phyloP scores from a whole-genome alignment of 1,140 invertebrate species.

The Drosophila tsacasi region DNA sequence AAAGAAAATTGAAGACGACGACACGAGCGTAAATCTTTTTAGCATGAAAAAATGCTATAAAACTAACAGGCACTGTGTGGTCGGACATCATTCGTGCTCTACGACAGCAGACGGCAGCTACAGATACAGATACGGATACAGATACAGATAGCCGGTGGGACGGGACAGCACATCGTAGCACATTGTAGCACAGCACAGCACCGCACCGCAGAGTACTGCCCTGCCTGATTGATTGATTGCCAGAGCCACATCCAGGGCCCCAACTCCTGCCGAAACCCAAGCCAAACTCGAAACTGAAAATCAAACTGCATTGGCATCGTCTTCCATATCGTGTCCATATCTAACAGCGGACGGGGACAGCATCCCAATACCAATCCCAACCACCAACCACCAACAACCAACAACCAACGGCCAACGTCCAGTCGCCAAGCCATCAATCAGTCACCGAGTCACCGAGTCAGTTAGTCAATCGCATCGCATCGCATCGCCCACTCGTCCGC shows the following conservation, averaged over 20 bases:
- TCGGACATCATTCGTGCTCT: constrained; percentile 78
- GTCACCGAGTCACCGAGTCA: constrained; percentile 54
- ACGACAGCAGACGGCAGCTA: constrained; percentile 66
- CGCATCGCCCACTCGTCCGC: constrained; percentile 49
- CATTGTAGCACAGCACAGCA: constrained; percentile 6
- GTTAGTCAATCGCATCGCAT: constrained; percentile 38
- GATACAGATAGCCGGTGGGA: constrained; percentile 24
- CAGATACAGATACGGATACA: constrained; percentile 56
- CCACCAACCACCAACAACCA: constrained; percentile 21
- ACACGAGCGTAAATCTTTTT: constrained; percentile 83
- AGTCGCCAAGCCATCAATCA: constrained; percentile 61
- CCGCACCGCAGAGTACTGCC: neutral
- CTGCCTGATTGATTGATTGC: constrained; percentile 75
- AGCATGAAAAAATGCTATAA: constrained; percentile 85
- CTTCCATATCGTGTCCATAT: constrained; percentile 46
- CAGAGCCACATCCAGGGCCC: constrained; percentile 31
- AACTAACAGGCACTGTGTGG: constrained; percentile 83
- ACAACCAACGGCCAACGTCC: constrained; percentile 33
- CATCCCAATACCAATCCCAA: constrained; percentile 13
- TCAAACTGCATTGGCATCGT: constrained; percentile 47
- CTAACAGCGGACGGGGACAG: constrained; percentile 61
- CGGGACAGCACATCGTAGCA: constrained; percentile 10
- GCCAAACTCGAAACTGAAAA: constrained; percentile 70
- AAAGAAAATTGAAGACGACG: constrained; percentile 82
- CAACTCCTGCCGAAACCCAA: constrained; percentile 36